Evolutionary conservation across 2,797 vertebrate species (phyloP).

Genomic region (Gymnodraco acuticeps): DNA sequence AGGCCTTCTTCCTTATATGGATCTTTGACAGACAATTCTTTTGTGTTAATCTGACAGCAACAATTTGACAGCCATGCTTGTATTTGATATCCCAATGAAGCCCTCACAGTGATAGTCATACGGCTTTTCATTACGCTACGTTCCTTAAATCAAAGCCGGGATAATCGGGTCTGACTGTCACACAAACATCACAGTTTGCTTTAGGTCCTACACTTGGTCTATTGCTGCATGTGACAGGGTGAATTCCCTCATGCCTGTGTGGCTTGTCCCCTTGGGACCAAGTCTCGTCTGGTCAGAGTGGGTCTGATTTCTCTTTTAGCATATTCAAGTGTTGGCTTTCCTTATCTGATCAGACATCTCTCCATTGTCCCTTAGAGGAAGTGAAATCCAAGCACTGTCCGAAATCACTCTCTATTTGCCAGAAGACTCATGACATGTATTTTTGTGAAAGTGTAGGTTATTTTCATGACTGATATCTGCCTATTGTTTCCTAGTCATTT

Average conservation of each 20-base stretch:
- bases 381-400: background rate
- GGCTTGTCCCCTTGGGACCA: constrained; percentile 28
- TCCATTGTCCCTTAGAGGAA: constrained; percentile 22
- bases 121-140: background rate
- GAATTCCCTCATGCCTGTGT: constrained; percentile 30
- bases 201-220: constrained; percentile 20
- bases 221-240: constrained; percentile 27
- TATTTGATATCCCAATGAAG: constrained; percentile 20
- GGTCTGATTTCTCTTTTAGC: constrained; percentile 30
- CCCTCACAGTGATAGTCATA: constrained; percentile 4
- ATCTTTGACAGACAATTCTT: constrained; percentile 31
- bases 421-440: background rate
- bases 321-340: constrained; percentile 28
- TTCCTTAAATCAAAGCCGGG: constrained; percentile 16
- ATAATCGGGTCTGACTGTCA: constrained; percentile 26
- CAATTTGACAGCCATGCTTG: constrained; percentile 19
- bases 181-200: constrained; percentile 30
- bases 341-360: constrained; percentile 29
- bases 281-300: constrained; percentile 38
- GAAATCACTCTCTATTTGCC: constrained; percentile 9
- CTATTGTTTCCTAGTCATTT: constrained; percentile 18
- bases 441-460: background rate
- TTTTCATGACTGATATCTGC: background rate
- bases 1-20: constrained; percentile 13
- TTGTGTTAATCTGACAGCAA: constrained; percentile 14